Percentiles rank a stretch among this genome's conserved stretches.
Evolutionary conservation across 1,140 invertebrate genomes (phyloP).

Genomic region (Littorina saxatilis): DNA sequence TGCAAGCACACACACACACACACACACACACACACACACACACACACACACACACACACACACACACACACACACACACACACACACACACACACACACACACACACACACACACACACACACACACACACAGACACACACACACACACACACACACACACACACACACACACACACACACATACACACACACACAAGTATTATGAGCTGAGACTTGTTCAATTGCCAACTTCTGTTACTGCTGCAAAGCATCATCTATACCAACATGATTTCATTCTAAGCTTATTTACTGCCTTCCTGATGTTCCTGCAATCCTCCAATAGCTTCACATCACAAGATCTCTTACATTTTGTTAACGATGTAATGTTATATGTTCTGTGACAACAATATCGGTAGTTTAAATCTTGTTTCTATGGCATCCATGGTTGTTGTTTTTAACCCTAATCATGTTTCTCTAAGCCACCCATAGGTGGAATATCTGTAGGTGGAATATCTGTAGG

Average conservation of each 20-base stretch:
- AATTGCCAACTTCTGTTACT: neutral
- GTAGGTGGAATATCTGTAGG: too few species aligned
- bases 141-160: too few species aligned
- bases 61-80: neutral
- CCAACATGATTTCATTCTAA: neutral
- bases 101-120: conserved; percentile 9
- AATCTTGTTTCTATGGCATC: too few species aligned
- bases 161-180: neutral
- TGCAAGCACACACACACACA: conserved; percentile 10
- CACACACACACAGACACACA: neutral
- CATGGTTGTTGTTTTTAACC: too few species aligned
- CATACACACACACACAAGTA: neutral
- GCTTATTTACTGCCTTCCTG: neutral
- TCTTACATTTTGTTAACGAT: too few species aligned
- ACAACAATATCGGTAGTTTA: too few species aligned
- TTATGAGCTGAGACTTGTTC: neutral
- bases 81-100: conserved; percentile 3
- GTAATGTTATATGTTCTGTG: too few species aligned
- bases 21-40: conserved; percentile 15
- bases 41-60: conserved; percentile 12
- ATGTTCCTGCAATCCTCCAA: too few species aligned
- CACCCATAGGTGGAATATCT: too few species aligned
- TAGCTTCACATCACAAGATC: too few species aligned
- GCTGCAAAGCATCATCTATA: neutral
- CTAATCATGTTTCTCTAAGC: too few species aligned